Evolutionary conservation across 2,888 invertebrate genomes (phyloP).

Genomic region (Drepanosiphum platanoidis): DNA sequence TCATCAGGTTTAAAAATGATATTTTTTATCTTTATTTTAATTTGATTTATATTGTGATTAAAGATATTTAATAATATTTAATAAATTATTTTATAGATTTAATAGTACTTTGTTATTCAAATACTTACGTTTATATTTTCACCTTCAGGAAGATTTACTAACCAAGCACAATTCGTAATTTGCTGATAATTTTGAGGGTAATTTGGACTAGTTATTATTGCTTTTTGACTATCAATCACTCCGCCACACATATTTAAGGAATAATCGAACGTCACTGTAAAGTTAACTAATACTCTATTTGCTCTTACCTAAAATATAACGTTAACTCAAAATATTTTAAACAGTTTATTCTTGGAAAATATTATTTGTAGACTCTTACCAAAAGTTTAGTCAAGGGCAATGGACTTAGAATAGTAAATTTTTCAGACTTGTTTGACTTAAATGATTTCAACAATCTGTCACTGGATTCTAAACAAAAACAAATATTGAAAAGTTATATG

Average conservation of each 20-base stretch:
- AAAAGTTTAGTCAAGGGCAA: background rate
- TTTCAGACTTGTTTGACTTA: slow-evolving; percentile 10
- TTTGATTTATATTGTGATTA: too few species aligned
- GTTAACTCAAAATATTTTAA: background rate
- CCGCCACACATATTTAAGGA: slow-evolving; percentile 45
- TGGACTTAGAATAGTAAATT: slow-evolving; percentile 36
- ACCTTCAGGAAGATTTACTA: slow-evolving; percentile 8
- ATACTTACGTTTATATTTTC: slow-evolving; percentile 31
- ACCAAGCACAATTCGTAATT: slow-evolving; percentile 47
- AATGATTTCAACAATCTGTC: background rate
- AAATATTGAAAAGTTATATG: background rate
- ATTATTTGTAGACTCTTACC: background rate
- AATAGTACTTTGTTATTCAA: background rate
- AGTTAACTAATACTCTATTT: background rate
- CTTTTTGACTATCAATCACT: slow-evolving; percentile 9
- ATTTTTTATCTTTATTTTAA: too few species aligned
- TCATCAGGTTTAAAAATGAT: too few species aligned
- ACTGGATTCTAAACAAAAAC: background rate
- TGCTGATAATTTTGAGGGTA: slow-evolving; percentile 24
- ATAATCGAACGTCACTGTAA: slow-evolving; percentile 23
- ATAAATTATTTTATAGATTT: background rate
- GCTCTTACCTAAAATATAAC: background rate
- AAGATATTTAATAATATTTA: too few species aligned
- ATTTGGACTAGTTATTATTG: slow-evolving; percentile 46
- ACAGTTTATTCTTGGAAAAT: background rate